A percentile compares a stretch with the other conserved stretches of the same genome.
Conservation (phyloP, 2,797 vertebrate genomes). For the Cuniculus paca region DNA sequence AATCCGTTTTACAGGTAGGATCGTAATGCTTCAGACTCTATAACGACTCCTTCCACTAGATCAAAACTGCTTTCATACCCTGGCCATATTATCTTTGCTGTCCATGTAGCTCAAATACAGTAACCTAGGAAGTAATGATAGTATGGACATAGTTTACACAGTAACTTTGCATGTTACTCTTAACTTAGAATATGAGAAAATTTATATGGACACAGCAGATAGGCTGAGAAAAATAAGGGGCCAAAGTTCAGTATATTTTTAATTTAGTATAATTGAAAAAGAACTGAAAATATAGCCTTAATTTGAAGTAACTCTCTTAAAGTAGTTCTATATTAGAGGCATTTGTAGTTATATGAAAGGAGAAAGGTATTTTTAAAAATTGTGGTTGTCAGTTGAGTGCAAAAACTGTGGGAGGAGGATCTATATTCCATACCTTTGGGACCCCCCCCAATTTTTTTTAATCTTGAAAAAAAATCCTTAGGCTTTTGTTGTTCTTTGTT, state of each 20-base stretch:
- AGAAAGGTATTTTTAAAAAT: slow-evolving; percentile 11
- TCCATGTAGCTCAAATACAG: not conserved
- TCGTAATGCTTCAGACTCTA: not conserved
- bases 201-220: not conserved
- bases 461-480: not conserved
- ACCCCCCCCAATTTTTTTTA: not conserved
- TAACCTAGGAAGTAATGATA: not conserved
- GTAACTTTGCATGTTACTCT: slow-evolving; percentile 35
- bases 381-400: slow-evolving; percentile 18
- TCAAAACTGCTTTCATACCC: not conserved
- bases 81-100: not conserved
- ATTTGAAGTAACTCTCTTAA: slow-evolving; percentile 55
- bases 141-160: not conserved
- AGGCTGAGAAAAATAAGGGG: not conserved
- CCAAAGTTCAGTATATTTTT: not conserved
- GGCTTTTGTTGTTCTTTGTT: not conserved
- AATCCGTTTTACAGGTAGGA: not conserved
- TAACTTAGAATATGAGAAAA: not conserved
- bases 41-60: not conserved
- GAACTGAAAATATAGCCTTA: slow-evolving; percentile 5
- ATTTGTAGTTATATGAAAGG: slow-evolving; percentile 38
- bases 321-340: not conserved
- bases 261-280: slow-evolving; percentile 49
- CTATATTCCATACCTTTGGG: slow-evolving; percentile 2
- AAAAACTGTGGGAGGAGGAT: not conserved